These are phyloP conservation scores for Echeneis naucrates DNA, from an alignment of 2,797 vertebrate genomes.

Conservation along the genomic window DNA sequence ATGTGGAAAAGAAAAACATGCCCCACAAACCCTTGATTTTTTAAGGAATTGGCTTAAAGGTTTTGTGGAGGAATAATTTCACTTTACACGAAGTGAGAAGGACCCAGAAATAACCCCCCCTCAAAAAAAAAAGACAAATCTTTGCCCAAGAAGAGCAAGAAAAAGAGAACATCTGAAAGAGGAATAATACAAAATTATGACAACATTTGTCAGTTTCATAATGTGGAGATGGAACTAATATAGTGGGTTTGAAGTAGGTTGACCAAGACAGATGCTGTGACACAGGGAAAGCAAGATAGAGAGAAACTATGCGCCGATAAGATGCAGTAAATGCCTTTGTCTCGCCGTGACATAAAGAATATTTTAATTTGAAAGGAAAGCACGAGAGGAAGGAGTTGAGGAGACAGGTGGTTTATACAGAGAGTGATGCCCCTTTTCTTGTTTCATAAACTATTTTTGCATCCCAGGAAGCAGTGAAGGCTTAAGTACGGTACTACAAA, in stretches of 20 bases:
- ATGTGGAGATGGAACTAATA: constrained; percentile 37
- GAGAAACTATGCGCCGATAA: constrained; percentile 49
- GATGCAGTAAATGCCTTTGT: constrained; percentile 54
- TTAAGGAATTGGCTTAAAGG: neutral
- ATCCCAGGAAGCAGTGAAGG: constrained; percentile 7
- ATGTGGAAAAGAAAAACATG: neutral
- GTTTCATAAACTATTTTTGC: constrained; percentile 21
- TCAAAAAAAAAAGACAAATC: constrained; percentile 5
- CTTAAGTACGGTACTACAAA: constrained; percentile 4
- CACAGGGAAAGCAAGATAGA: neutral
- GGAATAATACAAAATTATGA: constrained; percentile 34
- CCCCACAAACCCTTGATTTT: neutral
- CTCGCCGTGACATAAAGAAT: constrained; percentile 53
- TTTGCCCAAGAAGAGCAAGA: neutral
- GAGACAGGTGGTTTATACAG: neutral
- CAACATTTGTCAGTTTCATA: constrained; percentile 26
- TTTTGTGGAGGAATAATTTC: constrained; percentile 12
- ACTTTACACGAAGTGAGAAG: neutral
- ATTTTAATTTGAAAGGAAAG: constrained; percentile 58
- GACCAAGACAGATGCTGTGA: constrained; percentile 19
- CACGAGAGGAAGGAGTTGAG: constrained; percentile 16
- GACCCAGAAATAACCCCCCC: neutral
- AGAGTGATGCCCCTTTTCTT: neutral
- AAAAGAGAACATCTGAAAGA: constrained; percentile 8
- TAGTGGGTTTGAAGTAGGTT: neutral